phyloP scores from a whole-genome alignment of 2,888 invertebrate genomes.

The Acronicta leporina region DNA sequence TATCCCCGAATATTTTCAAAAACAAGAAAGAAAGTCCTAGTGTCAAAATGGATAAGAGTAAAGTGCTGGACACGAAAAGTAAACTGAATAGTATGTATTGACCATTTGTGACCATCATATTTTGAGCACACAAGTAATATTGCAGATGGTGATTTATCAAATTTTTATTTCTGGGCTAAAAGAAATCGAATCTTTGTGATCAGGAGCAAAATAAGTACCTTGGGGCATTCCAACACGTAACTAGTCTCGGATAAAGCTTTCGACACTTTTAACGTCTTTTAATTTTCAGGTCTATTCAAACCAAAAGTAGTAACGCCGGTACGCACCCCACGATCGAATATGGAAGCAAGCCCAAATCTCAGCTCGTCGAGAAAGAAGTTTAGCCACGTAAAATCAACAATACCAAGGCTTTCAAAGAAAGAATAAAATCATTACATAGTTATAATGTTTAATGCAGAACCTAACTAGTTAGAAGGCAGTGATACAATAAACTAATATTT shows the following conservation, averaged over 20 bases:
- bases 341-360: constrained; percentile 71
- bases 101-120: background rate
- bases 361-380: constrained; percentile 76
- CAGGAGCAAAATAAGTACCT: no score
- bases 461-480: constrained; percentile 37
- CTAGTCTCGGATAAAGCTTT: background rate
- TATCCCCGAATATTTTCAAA: constrained; percentile 79
- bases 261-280: background rate
- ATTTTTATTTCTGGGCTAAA: no score
- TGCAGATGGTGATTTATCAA: no score
- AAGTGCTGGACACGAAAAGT: constrained; percentile 61
- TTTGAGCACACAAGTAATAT: no score
- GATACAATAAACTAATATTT: constrained; percentile 54
- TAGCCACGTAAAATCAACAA: constrained; percentile 83
- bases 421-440: constrained; percentile 59
- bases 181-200: no score
- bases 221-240: no score
- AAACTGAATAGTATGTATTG: constrained; percentile 74
- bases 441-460: constrained; percentile 44
- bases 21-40: constrained; percentile 63
- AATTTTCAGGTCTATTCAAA: constrained; percentile 72
- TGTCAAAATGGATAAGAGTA: constrained; percentile 61
- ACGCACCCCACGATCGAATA: constrained; percentile 57
- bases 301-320: constrained; percentile 74
- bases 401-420: constrained; percentile 77